phyloP scores from a whole-genome alignment of 2,797 vertebrate species.

The Hippocampus kuda region DNA sequence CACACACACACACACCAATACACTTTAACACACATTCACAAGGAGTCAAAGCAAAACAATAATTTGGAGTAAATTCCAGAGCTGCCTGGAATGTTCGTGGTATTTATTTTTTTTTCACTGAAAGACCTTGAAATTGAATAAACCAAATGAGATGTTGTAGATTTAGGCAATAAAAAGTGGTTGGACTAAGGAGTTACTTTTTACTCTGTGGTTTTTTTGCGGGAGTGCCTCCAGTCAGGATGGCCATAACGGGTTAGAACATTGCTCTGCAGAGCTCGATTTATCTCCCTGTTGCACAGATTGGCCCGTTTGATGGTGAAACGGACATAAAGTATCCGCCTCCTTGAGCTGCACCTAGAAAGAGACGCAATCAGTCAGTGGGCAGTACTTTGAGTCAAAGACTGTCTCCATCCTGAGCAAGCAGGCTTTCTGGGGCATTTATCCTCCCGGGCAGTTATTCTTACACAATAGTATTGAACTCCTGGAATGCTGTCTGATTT shows the following conservation, averaged over 20 bases:
- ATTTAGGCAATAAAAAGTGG: constrained; percentile 42
- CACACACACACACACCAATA: constrained; percentile 10
- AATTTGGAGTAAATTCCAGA: constrained; percentile 67
- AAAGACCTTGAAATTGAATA: constrained; percentile 38
- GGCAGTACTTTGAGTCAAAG: constrained; percentile 39
- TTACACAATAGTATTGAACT: constrained; percentile 39
- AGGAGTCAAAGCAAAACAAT: constrained; percentile 64
- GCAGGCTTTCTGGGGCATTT: constrained; percentile 35
- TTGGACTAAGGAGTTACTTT: constrained; percentile 16
- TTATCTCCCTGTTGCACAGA: constrained; percentile 45
- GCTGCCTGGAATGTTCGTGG: constrained; percentile 60
- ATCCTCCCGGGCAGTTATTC: constrained; percentile 41
- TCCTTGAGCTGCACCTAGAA: constrained; percentile 45
- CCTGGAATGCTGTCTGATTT: constrained; percentile 45
- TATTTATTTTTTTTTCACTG: constrained; percentile 23
- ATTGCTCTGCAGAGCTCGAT: constrained; percentile 33
- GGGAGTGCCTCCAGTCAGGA: constrained; percentile 33
- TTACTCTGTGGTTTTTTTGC: constrained; percentile 14
- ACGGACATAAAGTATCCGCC: constrained; percentile 59
- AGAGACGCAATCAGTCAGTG: constrained; percentile 57
- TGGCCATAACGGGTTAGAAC: constrained; percentile 33
- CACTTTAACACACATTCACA: constrained; percentile 36
- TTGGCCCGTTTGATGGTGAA: constrained; percentile 36
- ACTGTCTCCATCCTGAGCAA: constrained; percentile 38
- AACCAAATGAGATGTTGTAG: constrained; percentile 32